phyloP scores from a whole-genome alignment of 2,888 invertebrate species.

The Brenthis ino region DNA sequence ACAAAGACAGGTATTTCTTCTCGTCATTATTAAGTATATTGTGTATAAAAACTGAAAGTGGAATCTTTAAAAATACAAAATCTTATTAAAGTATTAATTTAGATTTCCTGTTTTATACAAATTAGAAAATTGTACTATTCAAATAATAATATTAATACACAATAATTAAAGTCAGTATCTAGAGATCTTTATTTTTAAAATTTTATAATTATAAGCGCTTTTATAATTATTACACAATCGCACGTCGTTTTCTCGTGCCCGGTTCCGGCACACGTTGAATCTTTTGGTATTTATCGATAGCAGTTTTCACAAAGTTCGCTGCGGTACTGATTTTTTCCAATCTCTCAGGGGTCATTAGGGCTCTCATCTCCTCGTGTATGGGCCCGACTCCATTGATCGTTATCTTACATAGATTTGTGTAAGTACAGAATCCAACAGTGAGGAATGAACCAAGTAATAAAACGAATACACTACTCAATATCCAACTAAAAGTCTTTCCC shows the following conservation, averaged over 20 bases:
- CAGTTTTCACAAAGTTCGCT: constrained; percentile 83
- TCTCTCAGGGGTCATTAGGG: constrained; percentile 82
- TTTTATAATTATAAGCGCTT: not conserved
- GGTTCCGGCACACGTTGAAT: constrained; percentile 62
- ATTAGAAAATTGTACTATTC: no score
- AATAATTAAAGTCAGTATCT: no score
- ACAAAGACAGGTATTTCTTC: no score
- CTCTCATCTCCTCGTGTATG: constrained; percentile 81
- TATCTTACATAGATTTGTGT: constrained; percentile 84
- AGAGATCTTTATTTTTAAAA: not conserved
- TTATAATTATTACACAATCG: constrained; percentile 33
- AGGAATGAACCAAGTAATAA: constrained; percentile 75
- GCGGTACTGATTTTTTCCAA: constrained; percentile 83
- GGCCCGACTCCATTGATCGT: constrained; percentile 83
- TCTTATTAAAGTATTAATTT: no score
- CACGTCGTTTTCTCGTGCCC: constrained; percentile 54
- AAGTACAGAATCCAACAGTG: constrained; percentile 79
- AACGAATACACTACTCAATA: constrained; percentile 69
- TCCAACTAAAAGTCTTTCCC: constrained; percentile 63
- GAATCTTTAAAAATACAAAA: no score
- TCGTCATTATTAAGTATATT: no score
- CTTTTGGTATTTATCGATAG: constrained; percentile 83
- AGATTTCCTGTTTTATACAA: no score
- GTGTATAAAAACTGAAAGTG: no score
- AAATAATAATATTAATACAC: no score